Conservation (phyloP, 2,888 invertebrate species). For the Idaea dimidiata region DNA sequence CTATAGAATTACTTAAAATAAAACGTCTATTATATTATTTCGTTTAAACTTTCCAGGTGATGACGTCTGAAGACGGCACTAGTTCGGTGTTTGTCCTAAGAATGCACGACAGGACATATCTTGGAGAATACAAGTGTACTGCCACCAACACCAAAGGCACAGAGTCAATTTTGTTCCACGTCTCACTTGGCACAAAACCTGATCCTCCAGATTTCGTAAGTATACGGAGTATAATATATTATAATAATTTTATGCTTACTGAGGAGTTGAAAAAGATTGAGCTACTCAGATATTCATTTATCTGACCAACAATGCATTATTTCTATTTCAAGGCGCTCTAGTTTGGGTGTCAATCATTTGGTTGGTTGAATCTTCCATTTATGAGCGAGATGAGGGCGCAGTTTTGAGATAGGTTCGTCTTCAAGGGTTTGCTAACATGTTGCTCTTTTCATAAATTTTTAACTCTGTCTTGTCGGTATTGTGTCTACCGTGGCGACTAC, state of each 20-base stretch:
- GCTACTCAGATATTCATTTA: too few species aligned
- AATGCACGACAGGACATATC: constrained; percentile 47
- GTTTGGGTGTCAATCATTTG: too few species aligned
- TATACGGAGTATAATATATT: constrained; percentile 10
- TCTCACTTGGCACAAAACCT: constrained; percentile 62
- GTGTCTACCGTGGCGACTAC: too few species aligned
- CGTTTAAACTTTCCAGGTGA: constrained; percentile 36
- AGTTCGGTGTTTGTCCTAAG: constrained; percentile 57
- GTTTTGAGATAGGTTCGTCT: too few species aligned
- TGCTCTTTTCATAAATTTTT: too few species aligned
- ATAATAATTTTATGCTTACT: background rate
- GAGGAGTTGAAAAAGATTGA: too few species aligned
- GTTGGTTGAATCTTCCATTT: too few species aligned
- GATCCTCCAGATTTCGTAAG: constrained; percentile 62
- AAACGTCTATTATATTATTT: background rate
- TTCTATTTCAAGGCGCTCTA: too few species aligned
- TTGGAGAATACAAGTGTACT: constrained; percentile 65
- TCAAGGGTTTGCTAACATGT: too few species aligned
- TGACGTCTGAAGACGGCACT: constrained; percentile 51
- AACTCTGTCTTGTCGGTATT: too few species aligned
- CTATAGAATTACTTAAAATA: background rate
- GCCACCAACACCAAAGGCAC: constrained; percentile 57
- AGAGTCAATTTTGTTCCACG: constrained; percentile 59
- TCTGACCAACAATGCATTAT: too few species aligned
- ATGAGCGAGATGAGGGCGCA: too few species aligned